Conservation (phyloP, 2,888 invertebrate species). For the Pandemis heparana region DNA sequence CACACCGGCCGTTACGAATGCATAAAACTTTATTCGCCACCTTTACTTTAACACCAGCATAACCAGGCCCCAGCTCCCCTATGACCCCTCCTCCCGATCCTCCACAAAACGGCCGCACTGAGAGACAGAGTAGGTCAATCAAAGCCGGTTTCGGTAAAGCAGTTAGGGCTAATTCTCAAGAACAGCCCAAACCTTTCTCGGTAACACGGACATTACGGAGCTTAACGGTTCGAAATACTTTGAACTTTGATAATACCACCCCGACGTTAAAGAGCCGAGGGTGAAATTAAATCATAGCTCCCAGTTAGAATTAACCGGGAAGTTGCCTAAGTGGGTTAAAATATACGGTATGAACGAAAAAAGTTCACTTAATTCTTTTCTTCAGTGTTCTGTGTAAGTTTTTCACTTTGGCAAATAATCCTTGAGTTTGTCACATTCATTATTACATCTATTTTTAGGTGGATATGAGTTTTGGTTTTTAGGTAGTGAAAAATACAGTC, state of each 20-base stretch:
- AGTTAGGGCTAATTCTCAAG: conserved; percentile 40
- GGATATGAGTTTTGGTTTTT: not conserved
- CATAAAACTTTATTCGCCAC: conserved; percentile 42
- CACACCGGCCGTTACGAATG: conserved; percentile 35
- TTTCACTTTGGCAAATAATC: not conserved
- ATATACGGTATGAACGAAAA: conserved; percentile 9
- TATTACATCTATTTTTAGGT: not conserved
- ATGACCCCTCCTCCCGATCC: not conserved
- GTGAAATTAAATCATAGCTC: conserved; percentile 38
- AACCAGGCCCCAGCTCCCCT: not conserved
- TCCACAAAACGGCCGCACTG: not conserved
- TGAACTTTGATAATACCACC: conserved; percentile 41
- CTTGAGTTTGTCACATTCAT: not conserved
- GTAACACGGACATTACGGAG: conserved; percentile 40
- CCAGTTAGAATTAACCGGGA: conserved; percentile 23
- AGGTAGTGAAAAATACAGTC: not conserved
- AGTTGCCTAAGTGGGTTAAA: conserved; percentile 18
- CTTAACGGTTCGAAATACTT: conserved; percentile 42
- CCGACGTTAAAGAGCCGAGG: conserved; percentile 30
- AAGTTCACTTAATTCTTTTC: not conserved
- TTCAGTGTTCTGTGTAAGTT: not conserved
- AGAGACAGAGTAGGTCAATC: conserved; percentile 17
- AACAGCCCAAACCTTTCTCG: conserved; percentile 41
- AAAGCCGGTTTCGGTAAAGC: conserved; percentile 6
- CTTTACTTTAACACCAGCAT: conserved; percentile 26